These are phyloP conservation scores for Drosophila ercepeae DNA, from an alignment of 1,140 invertebrate species.

Conservation along the genomic window DNA sequence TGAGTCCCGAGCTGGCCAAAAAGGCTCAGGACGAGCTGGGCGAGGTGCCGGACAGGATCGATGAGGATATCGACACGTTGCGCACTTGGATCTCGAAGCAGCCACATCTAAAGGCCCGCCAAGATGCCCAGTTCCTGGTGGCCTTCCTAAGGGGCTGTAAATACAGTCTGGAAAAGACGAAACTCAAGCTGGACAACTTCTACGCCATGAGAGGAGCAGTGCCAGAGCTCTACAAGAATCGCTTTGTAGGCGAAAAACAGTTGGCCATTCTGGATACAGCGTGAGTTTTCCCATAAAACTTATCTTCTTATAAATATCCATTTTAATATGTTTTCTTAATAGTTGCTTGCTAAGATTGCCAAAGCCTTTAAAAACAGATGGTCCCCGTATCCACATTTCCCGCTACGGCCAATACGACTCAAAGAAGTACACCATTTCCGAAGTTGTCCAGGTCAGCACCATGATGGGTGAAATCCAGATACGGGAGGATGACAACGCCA, in stretches of 20 bases:
- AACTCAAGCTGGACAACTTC: constrained; percentile 88
- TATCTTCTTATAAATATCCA: neutral
- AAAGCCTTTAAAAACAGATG: constrained; percentile 80
- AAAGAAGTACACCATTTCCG: constrained; percentile 81
- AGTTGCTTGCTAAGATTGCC: constrained; percentile 78
- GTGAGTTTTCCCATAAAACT: constrained; percentile 33
- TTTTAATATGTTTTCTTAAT: no score
- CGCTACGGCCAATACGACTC: constrained; percentile 84
- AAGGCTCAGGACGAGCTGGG: constrained; percentile 86
- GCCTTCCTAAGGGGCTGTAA: constrained; percentile 88
- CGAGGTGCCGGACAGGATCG: constrained; percentile 86
- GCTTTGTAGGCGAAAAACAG: constrained; percentile 72
- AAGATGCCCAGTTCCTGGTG: constrained; percentile 87
- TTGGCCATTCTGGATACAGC: constrained; percentile 68
- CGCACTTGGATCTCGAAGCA: constrained; percentile 88
- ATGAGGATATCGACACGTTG: constrained; percentile 85
- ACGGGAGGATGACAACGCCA: constrained; percentile 84
- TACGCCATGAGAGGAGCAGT: constrained; percentile 86
- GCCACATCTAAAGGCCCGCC: constrained; percentile 85
- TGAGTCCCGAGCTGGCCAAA: constrained; percentile 80
- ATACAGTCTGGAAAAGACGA: constrained; percentile 88
- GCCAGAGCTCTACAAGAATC: constrained; percentile 85
- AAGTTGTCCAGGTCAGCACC: constrained; percentile 83
- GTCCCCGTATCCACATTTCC: constrained; percentile 85
- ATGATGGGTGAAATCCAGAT: constrained; percentile 84